Evolutionary conservation across 1,140 invertebrate genomes (phyloP).

Genomic region (Ceratina calcarata): DNA sequence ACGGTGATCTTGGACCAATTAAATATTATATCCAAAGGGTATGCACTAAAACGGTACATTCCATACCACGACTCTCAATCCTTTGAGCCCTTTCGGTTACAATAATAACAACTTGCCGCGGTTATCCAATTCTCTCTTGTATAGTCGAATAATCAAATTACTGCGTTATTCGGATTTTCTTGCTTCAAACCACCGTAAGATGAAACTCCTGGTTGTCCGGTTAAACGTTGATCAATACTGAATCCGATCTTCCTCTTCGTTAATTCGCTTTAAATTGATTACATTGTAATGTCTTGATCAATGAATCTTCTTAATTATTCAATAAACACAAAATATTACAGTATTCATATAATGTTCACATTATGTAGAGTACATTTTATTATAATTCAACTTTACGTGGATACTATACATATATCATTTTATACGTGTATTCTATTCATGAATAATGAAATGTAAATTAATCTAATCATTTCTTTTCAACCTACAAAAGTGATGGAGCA

Average conservation of each 20-base stretch:
- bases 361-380: too few relatives aligned
- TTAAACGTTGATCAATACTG: conserved; percentile 70
- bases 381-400: too few relatives aligned
- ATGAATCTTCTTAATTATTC: too few relatives aligned
- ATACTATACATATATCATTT: too few relatives aligned
- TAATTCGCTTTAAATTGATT: background rate
- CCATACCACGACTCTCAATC: conserved; percentile 53
- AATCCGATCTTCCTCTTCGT: conserved; percentile 59
- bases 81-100: conserved; percentile 57
- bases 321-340: too few relatives aligned
- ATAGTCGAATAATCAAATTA: conserved; percentile 72
- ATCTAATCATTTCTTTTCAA: too few relatives aligned
- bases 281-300: background rate
- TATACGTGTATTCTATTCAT: too few relatives aligned
- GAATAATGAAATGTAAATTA: too few relatives aligned
- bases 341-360: too few relatives aligned
- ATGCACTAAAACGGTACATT: conserved; percentile 42
- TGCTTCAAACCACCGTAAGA: conserved; percentile 29
- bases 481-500: too few relatives aligned
- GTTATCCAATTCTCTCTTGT: conserved; percentile 70
- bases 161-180: conserved; percentile 56
- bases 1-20: conserved; percentile 58
- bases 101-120: conserved; percentile 61
- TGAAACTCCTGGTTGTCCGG: conserved; percentile 51
- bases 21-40: conserved; percentile 56